Percentiles rank a stretch among this genome's conserved stretches.
These are phyloP conservation scores for Notothenia rossii DNA, from an alignment of 2,113 vertebrate species.

Conservation along the genomic window DNA sequence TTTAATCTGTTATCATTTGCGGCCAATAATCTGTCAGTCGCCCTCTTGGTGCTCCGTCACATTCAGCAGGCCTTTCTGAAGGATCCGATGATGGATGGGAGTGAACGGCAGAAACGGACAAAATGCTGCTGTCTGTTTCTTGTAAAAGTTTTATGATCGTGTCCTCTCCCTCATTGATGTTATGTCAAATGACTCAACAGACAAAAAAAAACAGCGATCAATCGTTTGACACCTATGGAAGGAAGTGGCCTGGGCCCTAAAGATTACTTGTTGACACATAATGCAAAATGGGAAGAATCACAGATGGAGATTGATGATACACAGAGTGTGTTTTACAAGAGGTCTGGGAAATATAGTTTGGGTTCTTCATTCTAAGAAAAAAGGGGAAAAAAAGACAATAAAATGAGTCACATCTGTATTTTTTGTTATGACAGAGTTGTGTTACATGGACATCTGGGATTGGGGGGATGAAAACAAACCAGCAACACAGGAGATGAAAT, in stretches of 20 bases:
- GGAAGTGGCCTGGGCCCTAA: slow-evolving; percentile 19
- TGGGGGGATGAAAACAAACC: slow-evolving; percentile 10
- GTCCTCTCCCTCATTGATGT: slow-evolving; percentile 51
- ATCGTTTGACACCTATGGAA: slow-evolving; percentile 45
- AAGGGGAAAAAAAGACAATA: slow-evolving; percentile 10
- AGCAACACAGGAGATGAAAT: slow-evolving; percentile 13
- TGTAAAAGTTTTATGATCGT: slow-evolving; percentile 53
- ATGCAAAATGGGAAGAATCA: slow-evolving; percentile 32
- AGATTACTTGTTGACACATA: slow-evolving; percentile 43
- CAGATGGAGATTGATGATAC: slow-evolving; percentile 21
- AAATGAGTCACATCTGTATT: slow-evolving; percentile 48
- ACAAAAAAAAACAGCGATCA: slow-evolving; percentile 20
- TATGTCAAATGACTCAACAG: slow-evolving; percentile 56
- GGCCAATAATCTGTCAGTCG: slow-evolving; percentile 18
- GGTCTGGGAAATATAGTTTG: slow-evolving; percentile 44
- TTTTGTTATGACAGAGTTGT: slow-evolving; percentile 32
- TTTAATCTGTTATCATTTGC: background rate
- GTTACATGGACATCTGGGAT: slow-evolving; percentile 44
- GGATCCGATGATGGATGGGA: slow-evolving; percentile 34
- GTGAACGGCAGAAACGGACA: slow-evolving; percentile 26
- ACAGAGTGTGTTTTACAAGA: slow-evolving; percentile 49
- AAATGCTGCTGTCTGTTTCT: slow-evolving; percentile 41
- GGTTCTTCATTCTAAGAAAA: slow-evolving; percentile 12
- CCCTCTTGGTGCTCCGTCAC: slow-evolving; percentile 18
- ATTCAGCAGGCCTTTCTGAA: slow-evolving; percentile 24